Conservation (phyloP, 2,797 vertebrate genomes). For the Spinus olivaceus region DNA sequence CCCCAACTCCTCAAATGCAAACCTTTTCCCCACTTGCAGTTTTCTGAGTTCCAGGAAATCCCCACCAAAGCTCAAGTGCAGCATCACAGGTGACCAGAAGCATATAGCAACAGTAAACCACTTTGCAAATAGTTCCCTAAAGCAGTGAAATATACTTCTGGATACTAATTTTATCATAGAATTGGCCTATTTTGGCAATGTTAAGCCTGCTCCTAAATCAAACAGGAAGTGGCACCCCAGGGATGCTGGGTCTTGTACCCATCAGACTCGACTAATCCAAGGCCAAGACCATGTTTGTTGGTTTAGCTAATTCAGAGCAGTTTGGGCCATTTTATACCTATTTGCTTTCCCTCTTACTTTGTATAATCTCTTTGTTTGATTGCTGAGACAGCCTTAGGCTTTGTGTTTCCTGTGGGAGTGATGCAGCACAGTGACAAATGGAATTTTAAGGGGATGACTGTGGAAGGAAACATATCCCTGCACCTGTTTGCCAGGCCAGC, state of each 20-base stretch:
- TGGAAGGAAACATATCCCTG: not conserved
- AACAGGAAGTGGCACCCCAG: not conserved
- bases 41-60: not conserved
- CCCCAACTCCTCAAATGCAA: not conserved
- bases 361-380: not conserved
- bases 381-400: not conserved
- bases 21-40: not conserved
- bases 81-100: not conserved
- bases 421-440: not conserved
- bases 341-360: not conserved
- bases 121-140: not conserved
- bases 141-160: not conserved
- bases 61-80: not conserved
- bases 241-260: not conserved
- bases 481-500: not conserved
- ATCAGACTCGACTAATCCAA: accelerated
- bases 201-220: not conserved
- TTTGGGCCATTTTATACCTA: not conserved
- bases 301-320: not conserved
- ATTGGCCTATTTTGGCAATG: not conserved
- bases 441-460: not conserved
- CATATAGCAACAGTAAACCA: not conserved
- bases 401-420: not conserved
- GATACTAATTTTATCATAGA: not conserved
- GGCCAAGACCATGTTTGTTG: not conserved